phyloP scores from a whole-genome alignment of 2,113 vertebrate species.

The Carollia perspicillata region DNA sequence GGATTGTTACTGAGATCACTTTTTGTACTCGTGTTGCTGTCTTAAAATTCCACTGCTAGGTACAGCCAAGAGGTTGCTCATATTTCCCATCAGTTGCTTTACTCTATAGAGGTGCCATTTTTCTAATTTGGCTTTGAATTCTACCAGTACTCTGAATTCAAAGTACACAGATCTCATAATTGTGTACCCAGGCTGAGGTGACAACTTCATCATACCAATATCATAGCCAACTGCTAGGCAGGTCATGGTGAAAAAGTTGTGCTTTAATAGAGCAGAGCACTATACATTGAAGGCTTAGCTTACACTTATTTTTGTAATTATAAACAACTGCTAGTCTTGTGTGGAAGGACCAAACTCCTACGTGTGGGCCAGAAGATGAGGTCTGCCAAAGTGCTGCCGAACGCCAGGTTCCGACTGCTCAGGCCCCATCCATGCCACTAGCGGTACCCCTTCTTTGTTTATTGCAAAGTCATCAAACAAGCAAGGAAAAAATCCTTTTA shows the following conservation, averaged over 20 bases:
- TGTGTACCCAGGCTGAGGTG: conserved; percentile 16
- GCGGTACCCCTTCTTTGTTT: neutral
- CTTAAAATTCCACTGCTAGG: neutral
- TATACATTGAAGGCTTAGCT: neutral
- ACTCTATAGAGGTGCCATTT: neutral
- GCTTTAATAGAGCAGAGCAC: neutral
- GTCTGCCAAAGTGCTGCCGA: neutral
- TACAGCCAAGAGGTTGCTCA: neutral
- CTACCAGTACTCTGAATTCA: conserved; percentile 11
- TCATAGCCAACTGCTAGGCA: neutral
- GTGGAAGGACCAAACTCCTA: neutral
- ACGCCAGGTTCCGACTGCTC: neutral
- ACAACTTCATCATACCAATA: neutral
- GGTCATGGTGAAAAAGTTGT: conserved; percentile 23
- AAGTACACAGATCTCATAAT: conserved; percentile 49
- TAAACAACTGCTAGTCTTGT: neutral
- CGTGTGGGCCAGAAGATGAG: neutral
- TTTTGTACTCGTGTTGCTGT: neutral
- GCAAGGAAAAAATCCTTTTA: neutral
- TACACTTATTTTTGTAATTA: conserved; percentile 21
- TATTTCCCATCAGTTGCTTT: neutral
- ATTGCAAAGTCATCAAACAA: neutral
- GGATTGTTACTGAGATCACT: conserved; percentile 2
- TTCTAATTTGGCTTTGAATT: conserved; percentile 15
- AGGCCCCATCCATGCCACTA: neutral